Conservation (phyloP, 64 coral and sea anemone species). For the Stichodactyla mertensii region DNA sequence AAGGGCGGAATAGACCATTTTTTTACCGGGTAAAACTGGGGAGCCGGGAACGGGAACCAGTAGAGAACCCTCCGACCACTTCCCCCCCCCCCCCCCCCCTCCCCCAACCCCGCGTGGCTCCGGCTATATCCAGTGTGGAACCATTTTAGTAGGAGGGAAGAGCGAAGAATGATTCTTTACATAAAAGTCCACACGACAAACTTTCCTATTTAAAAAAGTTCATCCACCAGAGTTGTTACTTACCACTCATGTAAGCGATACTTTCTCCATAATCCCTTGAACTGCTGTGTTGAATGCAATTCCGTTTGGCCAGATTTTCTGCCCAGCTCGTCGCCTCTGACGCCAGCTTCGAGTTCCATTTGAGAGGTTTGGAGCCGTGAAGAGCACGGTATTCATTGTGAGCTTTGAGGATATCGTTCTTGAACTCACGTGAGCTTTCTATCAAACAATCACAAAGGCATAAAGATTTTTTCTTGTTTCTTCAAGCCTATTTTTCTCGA, state of each 20-base stretch:
- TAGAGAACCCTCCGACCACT: too few species aligned
- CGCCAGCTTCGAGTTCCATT: slow-evolving; percentile 73
- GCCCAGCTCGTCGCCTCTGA: slow-evolving; percentile 80
- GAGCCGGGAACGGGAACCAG: too few species aligned
- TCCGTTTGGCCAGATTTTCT: slow-evolving; percentile 49
- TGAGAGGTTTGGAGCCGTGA: slow-evolving; percentile 50
- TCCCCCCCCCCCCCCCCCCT: too few species aligned
- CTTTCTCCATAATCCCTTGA: slow-evolving; percentile 88
- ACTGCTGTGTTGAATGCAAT: slow-evolving; percentile 77
- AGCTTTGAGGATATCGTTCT: slow-evolving; percentile 82
- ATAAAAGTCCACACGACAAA: too few species aligned
- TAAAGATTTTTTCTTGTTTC: not conserved
- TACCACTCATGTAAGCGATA: slow-evolving; percentile 91
- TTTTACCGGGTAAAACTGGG: too few species aligned
- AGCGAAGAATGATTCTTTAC: too few species aligned
- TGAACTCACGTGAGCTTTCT: slow-evolving; percentile 85
- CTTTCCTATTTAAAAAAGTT: too few species aligned
- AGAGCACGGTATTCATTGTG: slow-evolving; percentile 82
- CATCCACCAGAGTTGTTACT: not conserved
- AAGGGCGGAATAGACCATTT: too few species aligned
- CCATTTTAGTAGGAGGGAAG: too few species aligned
- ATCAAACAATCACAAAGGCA: not conserved
- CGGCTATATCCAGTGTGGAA: too few species aligned
- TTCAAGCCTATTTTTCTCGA: too few species aligned
- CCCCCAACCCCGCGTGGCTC: too few species aligned